phyloP scores from a whole-genome alignment of 92 coral and sea anemone genomes.

The Paramuricea clavata region DNA sequence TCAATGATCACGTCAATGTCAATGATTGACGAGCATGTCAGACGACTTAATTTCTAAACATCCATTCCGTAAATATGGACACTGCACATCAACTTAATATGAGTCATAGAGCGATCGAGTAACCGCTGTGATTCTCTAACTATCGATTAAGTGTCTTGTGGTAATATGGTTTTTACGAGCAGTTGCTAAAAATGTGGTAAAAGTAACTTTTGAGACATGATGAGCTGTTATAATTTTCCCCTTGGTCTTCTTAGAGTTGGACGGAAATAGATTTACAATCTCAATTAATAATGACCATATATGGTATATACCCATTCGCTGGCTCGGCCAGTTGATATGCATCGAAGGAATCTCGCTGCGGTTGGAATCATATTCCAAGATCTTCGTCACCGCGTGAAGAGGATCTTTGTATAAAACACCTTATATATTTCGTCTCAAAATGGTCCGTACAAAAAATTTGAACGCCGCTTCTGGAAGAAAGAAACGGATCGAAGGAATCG shows the following conservation, averaged over 20 bases:
- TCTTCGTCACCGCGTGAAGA: not conserved
- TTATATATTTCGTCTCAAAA: not conserved
- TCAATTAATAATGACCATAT: conserved; percentile 12
- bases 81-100: too few relatives aligned
- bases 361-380: conserved; percentile 25
- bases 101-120: too few relatives aligned
- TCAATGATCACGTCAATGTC: too few relatives aligned
- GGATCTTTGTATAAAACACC: conserved; percentile 11
- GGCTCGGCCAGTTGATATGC: conserved; percentile 9
- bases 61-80: too few relatives aligned
- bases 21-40: too few relatives aligned
- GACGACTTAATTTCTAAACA: too few relatives aligned
- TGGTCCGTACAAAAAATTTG: conserved; percentile 36
- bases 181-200: not conserved
- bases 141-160: too few relatives aligned
- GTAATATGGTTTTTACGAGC: too few relatives aligned
- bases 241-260: not conserved
- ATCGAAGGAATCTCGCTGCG: not conserved
- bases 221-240: not conserved
- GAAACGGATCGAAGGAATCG: conserved; percentile 45
- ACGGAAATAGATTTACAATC: not conserved
- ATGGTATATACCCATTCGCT: conserved; percentile 18
- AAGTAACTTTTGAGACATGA: too few relatives aligned
- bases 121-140: too few relatives aligned
- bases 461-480: conserved; percentile 37